A percentile compares a stretch with the other conserved stretches of the same genome.
These are phyloP conservation scores for Caloenas nicobarica DNA, from an alignment of 2,113 vertebrate species.

Conservation along the genomic window DNA sequence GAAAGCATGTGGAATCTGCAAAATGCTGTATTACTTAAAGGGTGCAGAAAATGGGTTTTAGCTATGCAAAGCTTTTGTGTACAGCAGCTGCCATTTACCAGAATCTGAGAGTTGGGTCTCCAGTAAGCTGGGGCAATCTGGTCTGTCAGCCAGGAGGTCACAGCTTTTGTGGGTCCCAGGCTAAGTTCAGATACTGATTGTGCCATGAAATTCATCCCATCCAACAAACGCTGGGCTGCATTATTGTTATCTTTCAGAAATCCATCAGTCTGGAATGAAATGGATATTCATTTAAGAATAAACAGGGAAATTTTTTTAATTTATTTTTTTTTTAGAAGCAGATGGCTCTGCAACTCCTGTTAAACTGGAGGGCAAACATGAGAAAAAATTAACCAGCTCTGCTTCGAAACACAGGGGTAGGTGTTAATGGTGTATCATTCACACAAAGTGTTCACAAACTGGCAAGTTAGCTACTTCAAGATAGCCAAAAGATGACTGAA, in stretches of 20 bases:
- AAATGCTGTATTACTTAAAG: background rate
- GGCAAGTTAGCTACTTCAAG: background rate
- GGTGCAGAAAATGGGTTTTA: background rate
- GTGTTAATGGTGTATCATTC: background rate
- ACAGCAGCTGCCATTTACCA: constrained; percentile 74
- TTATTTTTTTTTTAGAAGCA: background rate
- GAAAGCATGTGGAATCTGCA: background rate
- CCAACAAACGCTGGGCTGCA: constrained; percentile 93
- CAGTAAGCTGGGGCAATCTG: constrained; percentile 99
- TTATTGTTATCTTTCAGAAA: constrained; percentile 99
- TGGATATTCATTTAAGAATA: background rate
- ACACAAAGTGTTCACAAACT: background rate
- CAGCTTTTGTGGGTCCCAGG: constrained; percentile 94
- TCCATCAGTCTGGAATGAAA: constrained; percentile 85
- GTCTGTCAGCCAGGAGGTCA: constrained; percentile 97
- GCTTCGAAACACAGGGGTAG: background rate
- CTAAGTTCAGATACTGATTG: constrained; percentile 97
- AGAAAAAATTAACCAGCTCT: background rate
- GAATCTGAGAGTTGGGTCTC: constrained; percentile 95
- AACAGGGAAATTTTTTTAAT: background rate
- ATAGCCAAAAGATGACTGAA: background rate
- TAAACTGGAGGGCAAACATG: background rate
- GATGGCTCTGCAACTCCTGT: background rate
- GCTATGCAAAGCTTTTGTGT: background rate
- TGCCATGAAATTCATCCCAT: constrained; percentile 97